phyloP scores from a whole-genome alignment of 2,888 invertebrate species.

The Bugulina stolonifera region DNA sequence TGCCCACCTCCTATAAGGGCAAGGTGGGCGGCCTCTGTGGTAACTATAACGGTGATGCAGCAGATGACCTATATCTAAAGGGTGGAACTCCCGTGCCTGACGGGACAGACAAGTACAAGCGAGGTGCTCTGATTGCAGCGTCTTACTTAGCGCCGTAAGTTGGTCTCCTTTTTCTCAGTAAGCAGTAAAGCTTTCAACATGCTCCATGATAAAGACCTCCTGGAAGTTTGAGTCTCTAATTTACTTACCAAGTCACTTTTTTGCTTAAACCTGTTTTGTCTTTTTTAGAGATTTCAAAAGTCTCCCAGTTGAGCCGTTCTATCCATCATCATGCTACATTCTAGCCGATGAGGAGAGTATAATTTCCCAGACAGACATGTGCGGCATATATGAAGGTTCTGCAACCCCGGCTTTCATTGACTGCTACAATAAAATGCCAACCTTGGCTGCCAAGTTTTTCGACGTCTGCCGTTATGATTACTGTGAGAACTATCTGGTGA shows the following conservation, averaged over 20 bases:
- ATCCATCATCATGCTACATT: neutral
- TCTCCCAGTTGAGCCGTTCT: neutral
- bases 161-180: neutral
- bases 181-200: too few species aligned
- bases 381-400: neutral
- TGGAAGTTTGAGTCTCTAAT: too few species aligned
- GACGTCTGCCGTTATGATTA: conserved; percentile 10
- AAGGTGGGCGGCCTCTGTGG: conserved; percentile 3
- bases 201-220: too few species aligned
- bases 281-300: neutral
- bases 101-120: neutral
- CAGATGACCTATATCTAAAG: neutral
- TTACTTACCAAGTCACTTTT: too few species aligned
- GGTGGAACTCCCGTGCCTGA: neutral
- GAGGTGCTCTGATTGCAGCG: neutral
- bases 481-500: conserved; percentile 17
- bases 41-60: neutral
- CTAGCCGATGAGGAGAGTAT: neutral
- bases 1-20: conserved; percentile 3
- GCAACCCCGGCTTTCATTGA: neutral
- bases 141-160: conserved; percentile 2
- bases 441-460: neutral
- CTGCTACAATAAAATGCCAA: neutral
- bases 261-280: neutral
- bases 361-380: neutral